phyloP scores from a whole-genome alignment of 2,113 vertebrate species.

The Manacus vitellinus region DNA sequence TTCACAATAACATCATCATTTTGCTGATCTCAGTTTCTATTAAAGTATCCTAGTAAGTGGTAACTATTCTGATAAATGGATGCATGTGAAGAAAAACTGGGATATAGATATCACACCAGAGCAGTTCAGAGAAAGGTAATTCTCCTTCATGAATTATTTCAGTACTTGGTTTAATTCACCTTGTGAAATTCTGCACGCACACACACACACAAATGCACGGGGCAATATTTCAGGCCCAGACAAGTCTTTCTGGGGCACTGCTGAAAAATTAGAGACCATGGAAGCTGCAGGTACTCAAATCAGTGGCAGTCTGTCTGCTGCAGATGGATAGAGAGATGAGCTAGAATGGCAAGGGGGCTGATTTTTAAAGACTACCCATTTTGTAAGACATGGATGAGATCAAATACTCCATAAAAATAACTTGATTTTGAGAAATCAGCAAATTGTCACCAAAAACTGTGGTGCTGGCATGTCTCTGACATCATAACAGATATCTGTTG shows the following conservation, averaged over 20 bases:
- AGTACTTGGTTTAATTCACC: neutral
- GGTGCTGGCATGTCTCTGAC: neutral
- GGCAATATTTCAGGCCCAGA: neutral
- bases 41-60: neutral
- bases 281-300: neutral
- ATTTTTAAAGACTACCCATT: neutral
- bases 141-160: neutral
- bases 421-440: neutral
- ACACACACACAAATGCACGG: fast-evolving
- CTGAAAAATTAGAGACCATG: neutral
- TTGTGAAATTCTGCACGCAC: neutral
- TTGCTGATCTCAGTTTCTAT: slow-evolving; percentile 54
- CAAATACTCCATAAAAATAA: neutral
- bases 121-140: neutral
- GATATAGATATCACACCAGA: neutral
- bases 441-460: neutral
- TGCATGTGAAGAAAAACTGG: neutral
- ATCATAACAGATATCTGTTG: neutral
- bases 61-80: slow-evolving; percentile 1
- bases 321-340: neutral
- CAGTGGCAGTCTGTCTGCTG: neutral
- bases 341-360: neutral
- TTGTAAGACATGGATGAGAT: neutral
- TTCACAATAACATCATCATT: slow-evolving; percentile 24
- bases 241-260: neutral